These are phyloP conservation scores for Leucozona laternaria DNA, from an alignment of 2,888 invertebrate species.

Conservation along the genomic window DNA sequence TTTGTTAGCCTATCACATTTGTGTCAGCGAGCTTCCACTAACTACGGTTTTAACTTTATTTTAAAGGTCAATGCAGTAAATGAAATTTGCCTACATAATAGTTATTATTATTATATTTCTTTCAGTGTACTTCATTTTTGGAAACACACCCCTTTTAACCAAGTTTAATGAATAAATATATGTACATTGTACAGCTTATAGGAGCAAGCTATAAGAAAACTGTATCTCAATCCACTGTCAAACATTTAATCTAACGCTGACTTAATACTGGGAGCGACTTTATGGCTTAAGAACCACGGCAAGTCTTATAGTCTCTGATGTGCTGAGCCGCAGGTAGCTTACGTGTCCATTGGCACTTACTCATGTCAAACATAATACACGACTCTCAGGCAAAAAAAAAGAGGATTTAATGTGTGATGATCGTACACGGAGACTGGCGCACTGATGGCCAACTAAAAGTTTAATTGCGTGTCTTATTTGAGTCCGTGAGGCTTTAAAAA, in stretches of 20 bases:
- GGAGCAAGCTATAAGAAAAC: neutral
- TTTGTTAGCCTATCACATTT: too few relatives aligned
- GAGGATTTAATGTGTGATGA: slow-evolving; percentile 57
- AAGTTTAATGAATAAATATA: neutral
- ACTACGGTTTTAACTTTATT: too few relatives aligned
- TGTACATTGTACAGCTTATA: neutral
- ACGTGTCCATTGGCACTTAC: slow-evolving; percentile 73
- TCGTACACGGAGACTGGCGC: neutral
- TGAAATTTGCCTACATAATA: too few relatives aligned
- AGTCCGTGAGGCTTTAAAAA: slow-evolving; percentile 29
- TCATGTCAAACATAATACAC: slow-evolving; percentile 63
- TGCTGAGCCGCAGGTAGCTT: slow-evolving; percentile 52
- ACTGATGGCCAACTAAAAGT: neutral
- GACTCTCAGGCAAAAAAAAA: slow-evolving; percentile 33
- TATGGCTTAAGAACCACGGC: slow-evolving; percentile 40
- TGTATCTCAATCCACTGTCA: slow-evolving; percentile 47
- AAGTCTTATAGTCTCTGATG: slow-evolving; percentile 7
- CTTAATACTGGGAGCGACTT: slow-evolving; percentile 64
- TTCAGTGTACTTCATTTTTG: neutral
- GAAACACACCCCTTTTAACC: neutral
- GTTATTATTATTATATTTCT: too few relatives aligned
- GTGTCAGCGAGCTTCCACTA: too few relatives aligned
- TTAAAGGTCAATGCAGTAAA: too few relatives aligned
- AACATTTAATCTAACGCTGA: slow-evolving; percentile 48
- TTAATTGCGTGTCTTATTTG: slow-evolving; percentile 47